A percentile compares a stretch with the other conserved stretches of the same genome.
phyloP scores from a whole-genome alignment of 2,888 invertebrate genomes.

The Tenthredo livida region DNA sequence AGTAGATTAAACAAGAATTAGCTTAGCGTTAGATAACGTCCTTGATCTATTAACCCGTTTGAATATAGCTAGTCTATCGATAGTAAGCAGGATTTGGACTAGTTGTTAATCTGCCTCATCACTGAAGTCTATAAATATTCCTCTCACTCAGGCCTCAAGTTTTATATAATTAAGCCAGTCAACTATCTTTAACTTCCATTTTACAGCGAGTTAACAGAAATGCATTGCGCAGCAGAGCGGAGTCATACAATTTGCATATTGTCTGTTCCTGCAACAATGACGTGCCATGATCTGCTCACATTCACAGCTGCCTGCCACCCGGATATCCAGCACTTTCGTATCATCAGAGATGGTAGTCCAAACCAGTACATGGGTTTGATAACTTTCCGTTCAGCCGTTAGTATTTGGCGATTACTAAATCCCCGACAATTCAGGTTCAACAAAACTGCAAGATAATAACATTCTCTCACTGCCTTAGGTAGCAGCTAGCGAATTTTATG shows the following conservation, averaged over 20 bases:
- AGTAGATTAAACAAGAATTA: no score
- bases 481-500: constrained; percentile 94
- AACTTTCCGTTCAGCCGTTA: constrained; percentile 81
- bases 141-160: background rate
- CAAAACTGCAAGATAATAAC: background rate
- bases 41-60: background rate
- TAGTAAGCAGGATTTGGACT: background rate
- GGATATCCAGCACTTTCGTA: constrained; percentile 93
- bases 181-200: constrained; percentile 55
- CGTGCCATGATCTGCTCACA: constrained; percentile 94
- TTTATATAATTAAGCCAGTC: background rate
- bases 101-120: background rate
- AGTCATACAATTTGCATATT: constrained; percentile 94
- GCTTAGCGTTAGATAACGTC: no score
- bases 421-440: background rate
- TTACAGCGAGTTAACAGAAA: constrained; percentile 87
- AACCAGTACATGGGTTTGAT: constrained; percentile 99
- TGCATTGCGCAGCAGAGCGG: constrained; percentile 83
- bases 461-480: constrained; percentile 78
- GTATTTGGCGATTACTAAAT: constrained; percentile 41
- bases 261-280: constrained; percentile 93
- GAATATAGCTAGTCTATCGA: background rate
- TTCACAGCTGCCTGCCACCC: constrained; percentile 97
- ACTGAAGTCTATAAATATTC: background rate
- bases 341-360: constrained; percentile 93